These are phyloP conservation scores for Phrynosoma platyrhinos DNA, from an alignment of 2,113 vertebrate species.

Conservation along the genomic window DNA sequence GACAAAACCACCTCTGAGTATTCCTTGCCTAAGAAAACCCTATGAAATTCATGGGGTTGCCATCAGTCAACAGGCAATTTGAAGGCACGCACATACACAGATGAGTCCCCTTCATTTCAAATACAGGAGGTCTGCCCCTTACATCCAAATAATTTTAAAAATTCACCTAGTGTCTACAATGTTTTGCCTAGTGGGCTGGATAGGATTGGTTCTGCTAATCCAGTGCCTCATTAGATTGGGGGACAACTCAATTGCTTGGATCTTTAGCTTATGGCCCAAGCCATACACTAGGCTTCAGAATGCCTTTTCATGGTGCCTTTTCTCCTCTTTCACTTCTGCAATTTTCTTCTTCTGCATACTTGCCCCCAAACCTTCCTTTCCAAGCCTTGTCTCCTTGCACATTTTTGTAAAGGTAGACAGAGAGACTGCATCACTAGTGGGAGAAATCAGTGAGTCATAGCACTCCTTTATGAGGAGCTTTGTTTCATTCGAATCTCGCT, in stretches of 20 bases:
- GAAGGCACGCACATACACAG: too few relatives aligned
- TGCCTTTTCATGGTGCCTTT: conserved; percentile 39
- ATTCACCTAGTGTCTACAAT: not conserved
- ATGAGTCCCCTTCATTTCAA: not conserved
- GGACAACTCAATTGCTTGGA: not conserved
- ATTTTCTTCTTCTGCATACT: conserved; percentile 21
- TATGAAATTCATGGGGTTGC: too few relatives aligned
- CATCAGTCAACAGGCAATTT: too few relatives aligned
- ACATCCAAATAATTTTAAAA: not conserved
- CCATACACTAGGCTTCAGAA: conserved; percentile 12
- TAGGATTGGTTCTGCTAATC: not conserved
- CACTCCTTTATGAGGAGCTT: conserved; percentile 71
- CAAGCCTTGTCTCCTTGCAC: conserved; percentile 61
- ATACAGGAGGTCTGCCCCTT: too few relatives aligned
- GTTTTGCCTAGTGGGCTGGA: not conserved
- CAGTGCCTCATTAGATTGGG: not conserved
- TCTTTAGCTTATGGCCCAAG: not conserved
- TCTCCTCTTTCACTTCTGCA: conserved; percentile 22
- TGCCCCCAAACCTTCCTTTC: conserved; percentile 59
- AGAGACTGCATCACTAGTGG: conserved; percentile 72
- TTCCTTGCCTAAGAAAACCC: too few relatives aligned
- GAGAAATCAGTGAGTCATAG: conserved; percentile 76
- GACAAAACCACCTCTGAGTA: too few relatives aligned
- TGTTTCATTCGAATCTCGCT: conserved; percentile 76
- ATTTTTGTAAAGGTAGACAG: conserved; percentile 73